phyloP scores from a whole-genome alignment of 2,797 vertebrate species.

The Centropyge bicolor region DNA sequence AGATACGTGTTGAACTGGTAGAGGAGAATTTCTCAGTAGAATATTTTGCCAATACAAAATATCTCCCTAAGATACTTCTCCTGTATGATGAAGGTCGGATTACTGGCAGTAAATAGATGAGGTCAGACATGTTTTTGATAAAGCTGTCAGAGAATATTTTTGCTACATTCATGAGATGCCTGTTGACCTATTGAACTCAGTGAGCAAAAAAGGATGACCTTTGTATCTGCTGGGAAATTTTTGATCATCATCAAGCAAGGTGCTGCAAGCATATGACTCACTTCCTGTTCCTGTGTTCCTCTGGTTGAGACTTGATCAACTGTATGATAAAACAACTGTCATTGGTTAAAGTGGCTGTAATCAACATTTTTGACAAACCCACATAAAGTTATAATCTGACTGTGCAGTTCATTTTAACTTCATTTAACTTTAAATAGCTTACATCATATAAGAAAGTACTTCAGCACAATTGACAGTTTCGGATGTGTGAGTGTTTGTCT shows the following conservation, averaged over 20 bases:
- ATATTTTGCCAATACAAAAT: too few relatives aligned
- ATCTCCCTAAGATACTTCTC: neutral
- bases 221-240: neutral
- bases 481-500: neutral
- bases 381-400: too few relatives aligned
- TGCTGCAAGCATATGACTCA: neutral
- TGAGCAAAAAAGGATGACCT: neutral
- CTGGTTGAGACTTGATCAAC: too few relatives aligned
- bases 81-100: neutral
- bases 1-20: neutral
- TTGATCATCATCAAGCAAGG: neutral
- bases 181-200: neutral
- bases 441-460: neutral
- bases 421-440: too few relatives aligned
- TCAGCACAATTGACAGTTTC: neutral
- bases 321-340: too few relatives aligned
- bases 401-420: too few relatives aligned
- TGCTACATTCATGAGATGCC: neutral
- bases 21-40: too few relatives aligned
- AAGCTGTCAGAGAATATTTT: neutral
- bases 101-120: neutral
- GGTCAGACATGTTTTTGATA: neutral
- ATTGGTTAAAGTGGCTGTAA: neutral
- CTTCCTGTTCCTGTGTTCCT: neutral
- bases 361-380: too few relatives aligned